A percentile compares a stretch with the other conserved stretches of the same genome.
Conservation (phyloP, 2,888 invertebrate genomes). For the Flabesymbios commensalis region DNA sequence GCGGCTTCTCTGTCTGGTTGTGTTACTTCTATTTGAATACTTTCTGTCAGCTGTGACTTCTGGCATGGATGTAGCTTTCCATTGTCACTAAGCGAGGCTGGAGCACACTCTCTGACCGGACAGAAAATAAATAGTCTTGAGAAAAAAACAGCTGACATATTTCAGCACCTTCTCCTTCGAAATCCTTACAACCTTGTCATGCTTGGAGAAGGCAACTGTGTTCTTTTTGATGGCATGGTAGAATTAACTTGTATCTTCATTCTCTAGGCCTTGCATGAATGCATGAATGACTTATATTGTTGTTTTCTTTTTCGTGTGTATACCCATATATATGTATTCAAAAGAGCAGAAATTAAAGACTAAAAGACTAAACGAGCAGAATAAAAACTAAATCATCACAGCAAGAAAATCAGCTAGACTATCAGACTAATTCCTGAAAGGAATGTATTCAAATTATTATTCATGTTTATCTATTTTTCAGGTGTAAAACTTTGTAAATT, state of each 20-base stretch:
- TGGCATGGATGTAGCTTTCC: slow-evolving; percentile 25
- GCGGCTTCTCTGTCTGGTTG: slow-evolving; percentile 17
- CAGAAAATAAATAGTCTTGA: background rate
- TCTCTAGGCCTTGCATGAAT: slow-evolving; percentile 4
- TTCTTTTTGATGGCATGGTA: background rate
- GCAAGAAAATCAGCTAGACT: too few relatives aligned
- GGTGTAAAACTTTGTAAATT: too few relatives aligned
- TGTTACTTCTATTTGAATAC: slow-evolving; percentile 14
- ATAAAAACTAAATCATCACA: too few relatives aligned
- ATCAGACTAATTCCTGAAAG: too few relatives aligned
- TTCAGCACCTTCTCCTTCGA: background rate
- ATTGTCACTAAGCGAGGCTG: slow-evolving; percentile 23
- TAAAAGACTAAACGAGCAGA: too few relatives aligned
- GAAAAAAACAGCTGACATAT: background rate
- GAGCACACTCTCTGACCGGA: slow-evolving; percentile 1
- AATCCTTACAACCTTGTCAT: background rate
- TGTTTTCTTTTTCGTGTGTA: too few relatives aligned
- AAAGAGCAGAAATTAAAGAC: too few relatives aligned
- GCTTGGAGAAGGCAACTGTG: background rate
- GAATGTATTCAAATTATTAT: too few relatives aligned
- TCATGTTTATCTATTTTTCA: too few relatives aligned
- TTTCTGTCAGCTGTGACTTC: slow-evolving; percentile 24
- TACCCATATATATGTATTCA: too few relatives aligned
- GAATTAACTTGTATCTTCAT: slow-evolving; percentile 18
- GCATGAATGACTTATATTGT: too few relatives aligned